Conservation (phyloP, 2,888 invertebrate species). For the Tachystola acroxantha region DNA sequence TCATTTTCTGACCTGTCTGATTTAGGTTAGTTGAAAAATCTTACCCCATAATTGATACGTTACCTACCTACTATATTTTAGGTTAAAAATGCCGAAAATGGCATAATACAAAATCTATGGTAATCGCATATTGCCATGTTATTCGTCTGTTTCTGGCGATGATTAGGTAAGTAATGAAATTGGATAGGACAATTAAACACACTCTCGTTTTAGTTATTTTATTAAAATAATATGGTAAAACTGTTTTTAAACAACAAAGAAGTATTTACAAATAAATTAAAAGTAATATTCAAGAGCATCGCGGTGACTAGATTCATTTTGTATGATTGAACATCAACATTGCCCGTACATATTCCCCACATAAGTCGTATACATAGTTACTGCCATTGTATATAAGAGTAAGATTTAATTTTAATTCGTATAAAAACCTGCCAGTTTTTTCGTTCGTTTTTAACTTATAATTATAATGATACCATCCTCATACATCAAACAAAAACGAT, state of each 20-base stretch:
- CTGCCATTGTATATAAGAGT: constrained; percentile 29
- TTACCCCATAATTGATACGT: too few relatives aligned
- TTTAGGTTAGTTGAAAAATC: too few relatives aligned
- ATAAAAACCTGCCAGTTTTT: constrained; percentile 28
- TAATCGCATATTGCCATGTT: too few relatives aligned
- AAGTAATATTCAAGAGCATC: constrained; percentile 24
- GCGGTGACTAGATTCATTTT: constrained; percentile 59
- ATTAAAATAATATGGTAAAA: constrained; percentile 24
- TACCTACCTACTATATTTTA: too few relatives aligned
- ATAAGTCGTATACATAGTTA: constrained; percentile 29
- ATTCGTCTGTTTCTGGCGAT: too few relatives aligned
- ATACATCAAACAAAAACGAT: constrained; percentile 24
- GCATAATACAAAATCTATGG: too few relatives aligned
- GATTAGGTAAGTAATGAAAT: too few relatives aligned
- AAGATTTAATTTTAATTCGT: constrained; percentile 23
- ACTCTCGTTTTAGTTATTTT: constrained; percentile 14
- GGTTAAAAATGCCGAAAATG: too few relatives aligned
- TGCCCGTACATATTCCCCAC: constrained; percentile 38
- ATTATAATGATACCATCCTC: constrained; percentile 48
- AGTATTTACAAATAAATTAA: constrained; percentile 27
- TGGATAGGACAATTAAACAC: too few relatives aligned
- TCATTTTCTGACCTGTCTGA: too few relatives aligned
- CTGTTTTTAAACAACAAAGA: constrained; percentile 26
- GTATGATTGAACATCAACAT: constrained; percentile 40
- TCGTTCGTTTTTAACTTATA: constrained; percentile 37